phyloP scores from a whole-genome alignment of 2,113 vertebrate species.

The Casuarius casuarius region DNA sequence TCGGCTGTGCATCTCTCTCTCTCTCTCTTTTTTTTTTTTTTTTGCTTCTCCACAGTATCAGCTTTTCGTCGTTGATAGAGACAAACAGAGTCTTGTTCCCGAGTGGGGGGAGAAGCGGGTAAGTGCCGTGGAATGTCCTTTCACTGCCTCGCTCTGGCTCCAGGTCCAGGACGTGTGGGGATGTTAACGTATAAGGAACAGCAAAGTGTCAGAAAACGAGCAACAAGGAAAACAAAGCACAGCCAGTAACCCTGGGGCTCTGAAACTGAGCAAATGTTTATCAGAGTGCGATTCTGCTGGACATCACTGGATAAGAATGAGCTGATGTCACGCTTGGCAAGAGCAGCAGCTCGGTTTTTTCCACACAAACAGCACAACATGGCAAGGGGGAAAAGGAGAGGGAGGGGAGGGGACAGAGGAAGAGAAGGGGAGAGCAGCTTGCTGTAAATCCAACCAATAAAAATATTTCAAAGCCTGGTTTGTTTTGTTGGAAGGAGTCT shows the following conservation, averaged over 20 bases:
- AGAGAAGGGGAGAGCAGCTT: conserved; percentile 12
- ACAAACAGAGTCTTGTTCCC: conserved; percentile 30
- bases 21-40: too few species aligned
- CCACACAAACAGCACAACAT: conserved; percentile 75
- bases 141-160: not conserved
- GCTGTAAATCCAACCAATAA: conserved; percentile 43
- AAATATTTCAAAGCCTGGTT: conserved; percentile 30
- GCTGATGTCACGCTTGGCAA: conserved; percentile 85
- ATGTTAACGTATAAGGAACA: not conserved
- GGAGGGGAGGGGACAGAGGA: conserved; percentile 31
- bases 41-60: not conserved
- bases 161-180: not conserved
- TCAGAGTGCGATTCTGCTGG: conserved; percentile 73
- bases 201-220: conserved; percentile 46
- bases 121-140: not conserved
- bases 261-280: conserved; percentile 76
- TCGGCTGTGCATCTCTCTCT: too few species aligned
- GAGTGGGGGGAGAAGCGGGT: not conserved
- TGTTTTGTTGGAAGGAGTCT: conserved; percentile 52
- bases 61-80: conserved; percentile 11
- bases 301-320: conserved; percentile 85
- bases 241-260: conserved; percentile 69
- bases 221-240: conserved; percentile 45
- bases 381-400: conserved; percentile 44
- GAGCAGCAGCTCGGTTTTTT: conserved; percentile 15